Evolutionary conservation across 2,797 vertebrate species (phyloP).

Genomic region (Sciaenops ocellatus): DNA sequence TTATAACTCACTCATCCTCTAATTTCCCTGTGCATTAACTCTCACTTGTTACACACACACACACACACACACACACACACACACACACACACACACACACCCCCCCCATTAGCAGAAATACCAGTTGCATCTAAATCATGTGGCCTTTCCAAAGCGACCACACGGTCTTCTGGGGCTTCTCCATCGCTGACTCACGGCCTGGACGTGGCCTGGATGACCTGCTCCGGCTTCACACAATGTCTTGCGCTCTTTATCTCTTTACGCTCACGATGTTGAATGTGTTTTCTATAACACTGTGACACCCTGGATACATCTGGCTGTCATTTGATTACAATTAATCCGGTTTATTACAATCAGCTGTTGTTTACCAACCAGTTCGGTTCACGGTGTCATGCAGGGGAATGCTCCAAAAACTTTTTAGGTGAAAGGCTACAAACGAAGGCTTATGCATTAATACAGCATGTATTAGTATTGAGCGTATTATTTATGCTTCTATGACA

Average conservation of each 20-base stretch:
- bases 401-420: conserved; percentile 25
- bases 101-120: conserved; percentile 34
- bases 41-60: conserved; percentile 34
- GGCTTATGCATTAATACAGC: background rate
- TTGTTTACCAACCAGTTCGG: conserved; percentile 26
- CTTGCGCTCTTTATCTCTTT: conserved; percentile 22
- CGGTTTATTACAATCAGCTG: conserved; percentile 37
- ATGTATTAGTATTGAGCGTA: background rate
- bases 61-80: background rate
- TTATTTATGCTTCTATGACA: background rate
- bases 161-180: conserved; percentile 31
- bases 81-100: conserved; percentile 12
- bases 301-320: conserved; percentile 22
- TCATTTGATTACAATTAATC: conserved; percentile 37
- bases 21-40: conserved; percentile 60
- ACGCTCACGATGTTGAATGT: conserved; percentile 25
- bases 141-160: conserved; percentile 36
- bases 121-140: conserved; percentile 37
- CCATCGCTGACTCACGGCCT: conserved; percentile 26
- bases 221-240: conserved; percentile 27
- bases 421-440: background rate
- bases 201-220: conserved; percentile 28
- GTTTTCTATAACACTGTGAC: conserved; percentile 19
- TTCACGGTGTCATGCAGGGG: background rate
- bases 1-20: conserved; percentile 65